A percentile compares a stretch with the other conserved stretches of the same genome.
phyloP scores from a whole-genome alignment of 2,888 invertebrate genomes.

The Drosophila bunnanda region DNA sequence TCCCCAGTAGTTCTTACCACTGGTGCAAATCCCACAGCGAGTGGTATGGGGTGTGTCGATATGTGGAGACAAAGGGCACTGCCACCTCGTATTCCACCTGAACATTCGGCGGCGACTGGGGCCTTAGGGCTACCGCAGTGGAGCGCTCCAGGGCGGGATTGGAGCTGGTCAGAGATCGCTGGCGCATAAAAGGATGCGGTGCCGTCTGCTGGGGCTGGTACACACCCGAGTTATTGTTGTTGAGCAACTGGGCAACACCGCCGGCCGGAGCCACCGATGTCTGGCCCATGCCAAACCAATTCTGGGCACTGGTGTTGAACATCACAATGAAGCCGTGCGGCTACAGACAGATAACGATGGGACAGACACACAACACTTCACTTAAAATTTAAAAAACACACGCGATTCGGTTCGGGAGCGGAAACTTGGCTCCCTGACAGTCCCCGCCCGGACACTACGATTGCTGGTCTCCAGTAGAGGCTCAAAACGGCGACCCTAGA shows the following conservation, averaged over 20 bases:
- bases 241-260: conserved; percentile 55
- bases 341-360: conserved; percentile 9
- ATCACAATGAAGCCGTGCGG: conserved; percentile 52
- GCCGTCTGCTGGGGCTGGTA: conserved; percentile 39
- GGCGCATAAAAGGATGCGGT: conserved; percentile 74
- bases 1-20: conserved; percentile 77
- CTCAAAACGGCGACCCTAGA: conserved; percentile 16
- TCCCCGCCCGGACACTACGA: conserved; percentile 43
- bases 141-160: conserved; percentile 83
- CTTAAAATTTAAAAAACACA: conserved; percentile 55
- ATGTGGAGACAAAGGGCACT: conserved; percentile 84
- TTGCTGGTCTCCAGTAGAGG: neutral
- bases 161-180: conserved; percentile 82
- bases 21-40: conserved; percentile 85
- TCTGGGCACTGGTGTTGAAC: conserved; percentile 82
- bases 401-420: conserved; percentile 21
- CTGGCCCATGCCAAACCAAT: conserved; percentile 82
- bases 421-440: conserved; percentile 50
- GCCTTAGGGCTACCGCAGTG: conserved; percentile 50
- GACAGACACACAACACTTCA: conserved; percentile 38
- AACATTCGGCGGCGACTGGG: conserved; percentile 78
- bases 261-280: conserved; percentile 44
- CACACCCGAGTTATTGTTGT: conserved; percentile 50
- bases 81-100: conserved; percentile 85
- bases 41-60: conserved; percentile 85